phyloP scores from a whole-genome alignment of 2,113 vertebrate genomes.

The Tiliqua scincoides region DNA sequence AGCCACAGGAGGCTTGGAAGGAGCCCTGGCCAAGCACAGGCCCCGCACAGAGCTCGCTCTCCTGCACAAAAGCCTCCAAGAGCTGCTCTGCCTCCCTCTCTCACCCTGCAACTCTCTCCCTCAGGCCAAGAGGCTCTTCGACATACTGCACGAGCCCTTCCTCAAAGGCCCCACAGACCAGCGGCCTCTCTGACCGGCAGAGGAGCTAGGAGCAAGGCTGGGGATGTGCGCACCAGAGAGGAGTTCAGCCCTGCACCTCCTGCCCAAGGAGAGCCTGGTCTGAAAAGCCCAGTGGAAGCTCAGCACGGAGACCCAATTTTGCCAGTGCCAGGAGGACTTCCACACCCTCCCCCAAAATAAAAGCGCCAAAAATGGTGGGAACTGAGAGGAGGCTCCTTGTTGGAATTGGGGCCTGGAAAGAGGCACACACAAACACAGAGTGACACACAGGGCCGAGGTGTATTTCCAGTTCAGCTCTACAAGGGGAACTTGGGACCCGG shows the following conservation, averaged over 20 bases:
- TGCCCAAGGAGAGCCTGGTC: not conserved
- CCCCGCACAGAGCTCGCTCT: fast-evolving
- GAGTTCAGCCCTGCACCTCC: fast-evolving
- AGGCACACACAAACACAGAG: no score
- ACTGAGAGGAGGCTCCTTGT: fast-evolving
- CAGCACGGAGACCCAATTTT: not conserved
- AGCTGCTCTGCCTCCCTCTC: fast-evolving
- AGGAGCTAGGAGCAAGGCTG: no score
- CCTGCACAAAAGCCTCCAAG: no score
- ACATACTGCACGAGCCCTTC: conserved; percentile 73
- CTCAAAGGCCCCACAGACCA: conserved; percentile 45
- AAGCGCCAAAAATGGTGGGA: not conserved
- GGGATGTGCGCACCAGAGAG: not conserved
- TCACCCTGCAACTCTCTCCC: no score
- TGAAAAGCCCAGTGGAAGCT: fast-evolving
- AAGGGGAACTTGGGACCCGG: no score
- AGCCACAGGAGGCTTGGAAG: no score
- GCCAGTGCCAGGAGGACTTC: fast-evolving
- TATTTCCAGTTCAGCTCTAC: no score
- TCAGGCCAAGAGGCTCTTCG: conserved; percentile 73
- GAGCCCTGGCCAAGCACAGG: no score
- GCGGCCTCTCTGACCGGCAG: not conserved
- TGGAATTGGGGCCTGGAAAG: not conserved
- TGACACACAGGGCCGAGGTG: no score
- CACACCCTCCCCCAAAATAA: not conserved